Evolutionary conservation across 2,797 vertebrate species (phyloP).

Genomic region (Heteromormyrus szaboi): DNA sequence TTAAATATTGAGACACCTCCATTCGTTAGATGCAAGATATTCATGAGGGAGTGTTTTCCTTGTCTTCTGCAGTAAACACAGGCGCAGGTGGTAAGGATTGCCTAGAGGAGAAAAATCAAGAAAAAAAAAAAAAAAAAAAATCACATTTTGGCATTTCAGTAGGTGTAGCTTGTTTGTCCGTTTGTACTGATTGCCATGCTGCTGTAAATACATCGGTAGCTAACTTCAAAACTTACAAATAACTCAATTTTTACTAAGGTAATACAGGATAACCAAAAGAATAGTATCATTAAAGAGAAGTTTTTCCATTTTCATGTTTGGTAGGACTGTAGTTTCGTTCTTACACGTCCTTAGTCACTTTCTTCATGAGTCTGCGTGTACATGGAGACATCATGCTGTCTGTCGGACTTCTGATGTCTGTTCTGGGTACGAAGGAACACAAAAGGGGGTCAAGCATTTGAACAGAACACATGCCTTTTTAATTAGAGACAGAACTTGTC

Average conservation of each 20-base stretch:
- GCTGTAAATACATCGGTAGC: not conserved
- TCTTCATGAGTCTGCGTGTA: slow-evolving; percentile 32
- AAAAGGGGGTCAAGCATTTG: not conserved
- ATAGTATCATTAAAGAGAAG: not conserved
- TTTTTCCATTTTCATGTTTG: not conserved
- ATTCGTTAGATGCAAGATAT: not conserved
- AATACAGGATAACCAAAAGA: not conserved
- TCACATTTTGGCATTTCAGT: not conserved
- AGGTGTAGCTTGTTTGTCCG: not conserved
- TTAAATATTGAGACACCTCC: not conserved
- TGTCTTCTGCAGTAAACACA: slow-evolving; percentile 20
- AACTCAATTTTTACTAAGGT: not conserved
- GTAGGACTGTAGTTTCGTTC: not conserved
- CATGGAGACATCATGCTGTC: slow-evolving; percentile 43
- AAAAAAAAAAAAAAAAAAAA: not conserved
- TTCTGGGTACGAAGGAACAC: slow-evolving; percentile 20
- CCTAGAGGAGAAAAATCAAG: slow-evolving; percentile 15
- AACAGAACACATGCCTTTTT: not conserved
- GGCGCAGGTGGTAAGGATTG: not conserved
- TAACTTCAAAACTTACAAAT: not conserved
- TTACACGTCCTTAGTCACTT: slow-evolving; percentile 27
- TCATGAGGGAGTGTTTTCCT: slow-evolving; percentile 30
- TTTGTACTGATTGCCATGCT: not conserved
- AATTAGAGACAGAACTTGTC: not conserved
- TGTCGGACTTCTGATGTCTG: slow-evolving; percentile 39